Evolutionary conservation across 2,888 invertebrate genomes (phyloP).

Genomic region (Tetragnatha montana): DNA sequence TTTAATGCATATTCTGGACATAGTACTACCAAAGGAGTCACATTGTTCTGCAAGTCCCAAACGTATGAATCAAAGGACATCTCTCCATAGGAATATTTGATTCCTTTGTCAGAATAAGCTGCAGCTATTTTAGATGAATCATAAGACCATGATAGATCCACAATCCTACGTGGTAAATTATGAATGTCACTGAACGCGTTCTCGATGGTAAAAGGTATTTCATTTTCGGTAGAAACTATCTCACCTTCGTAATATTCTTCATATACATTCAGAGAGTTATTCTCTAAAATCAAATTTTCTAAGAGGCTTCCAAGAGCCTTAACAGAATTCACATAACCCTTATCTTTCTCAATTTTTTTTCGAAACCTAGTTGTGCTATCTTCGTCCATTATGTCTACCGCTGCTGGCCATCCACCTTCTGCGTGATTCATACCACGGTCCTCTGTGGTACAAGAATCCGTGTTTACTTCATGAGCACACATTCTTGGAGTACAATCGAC

Average conservation of each 20-base stretch:
- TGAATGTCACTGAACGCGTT: constrained; percentile 75
- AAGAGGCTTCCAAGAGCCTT: constrained; percentile 84
- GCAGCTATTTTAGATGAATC: constrained; percentile 88
- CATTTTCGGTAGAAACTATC: constrained; percentile 78
- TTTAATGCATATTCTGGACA: constrained; percentile 86
- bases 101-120: constrained; percentile 88
- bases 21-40: constrained; percentile 85
- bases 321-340: constrained; percentile 87
- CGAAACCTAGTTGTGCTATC: constrained; percentile 90
- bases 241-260: constrained; percentile 89
- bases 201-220: constrained; percentile 1
- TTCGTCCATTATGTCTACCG: constrained; percentile 88
- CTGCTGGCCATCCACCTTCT: constrained; percentile 98
- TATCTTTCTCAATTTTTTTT: constrained; percentile 94
- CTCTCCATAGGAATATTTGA: constrained; percentile 82
- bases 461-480: constrained; percentile 79
- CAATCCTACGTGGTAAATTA: constrained; percentile 75
- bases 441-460: constrained; percentile 83
- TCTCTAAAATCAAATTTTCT: constrained; percentile 93
- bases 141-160: constrained; percentile 91
- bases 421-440: constrained; percentile 87
- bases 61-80: constrained; percentile 86
- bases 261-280: constrained; percentile 94
- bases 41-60: constrained; percentile 94
- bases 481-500: constrained; percentile 29